Conservation (phyloP, 2,888 invertebrate species). For the Apamea crenata region DNA sequence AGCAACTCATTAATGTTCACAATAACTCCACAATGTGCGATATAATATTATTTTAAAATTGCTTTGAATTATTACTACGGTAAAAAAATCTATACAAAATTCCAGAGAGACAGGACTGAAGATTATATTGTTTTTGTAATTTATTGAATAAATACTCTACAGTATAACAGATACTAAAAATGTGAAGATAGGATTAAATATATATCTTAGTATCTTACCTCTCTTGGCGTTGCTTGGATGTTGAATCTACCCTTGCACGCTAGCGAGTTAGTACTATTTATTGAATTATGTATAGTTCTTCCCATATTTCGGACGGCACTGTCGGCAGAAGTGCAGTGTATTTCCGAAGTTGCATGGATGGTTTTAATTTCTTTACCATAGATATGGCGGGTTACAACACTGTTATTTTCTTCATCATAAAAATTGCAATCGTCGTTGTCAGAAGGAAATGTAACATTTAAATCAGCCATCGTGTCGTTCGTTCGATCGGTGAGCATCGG, state of each 20-base stretch:
- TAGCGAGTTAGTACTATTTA: conserved; percentile 64
- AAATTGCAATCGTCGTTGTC: conserved; percentile 77
- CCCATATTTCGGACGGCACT: conserved; percentile 74
- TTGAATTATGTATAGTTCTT: conserved; percentile 73
- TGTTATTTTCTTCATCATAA: conserved; percentile 51
- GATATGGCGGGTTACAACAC: conserved; percentile 46
- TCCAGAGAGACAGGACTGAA: neutral
- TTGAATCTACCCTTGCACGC: conserved; percentile 44
- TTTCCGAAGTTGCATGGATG: conserved; percentile 59
- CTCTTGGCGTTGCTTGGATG: conserved; percentile 71
- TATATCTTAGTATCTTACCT: conserved; percentile 78
- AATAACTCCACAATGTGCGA: conserved; percentile 9
- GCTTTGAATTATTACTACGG: neutral
- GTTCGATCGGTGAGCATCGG: conserved; percentile 85
- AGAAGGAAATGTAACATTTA: conserved; percentile 87
- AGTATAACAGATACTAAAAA: neutral
- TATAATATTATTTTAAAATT: neutral
- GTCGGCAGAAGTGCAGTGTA: conserved; percentile 69
- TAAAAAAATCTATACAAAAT: neutral
- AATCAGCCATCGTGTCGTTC: conserved; percentile 87
- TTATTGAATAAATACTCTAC: neutral
- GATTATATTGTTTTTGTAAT: neutral
- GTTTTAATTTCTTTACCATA: conserved; percentile 66
- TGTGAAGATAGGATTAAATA: neutral
- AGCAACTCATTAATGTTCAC: neutral